These are phyloP conservation scores for Saguinus midas DNA, from an alignment of 2,113 vertebrate species.

Conservation along the genomic window DNA sequence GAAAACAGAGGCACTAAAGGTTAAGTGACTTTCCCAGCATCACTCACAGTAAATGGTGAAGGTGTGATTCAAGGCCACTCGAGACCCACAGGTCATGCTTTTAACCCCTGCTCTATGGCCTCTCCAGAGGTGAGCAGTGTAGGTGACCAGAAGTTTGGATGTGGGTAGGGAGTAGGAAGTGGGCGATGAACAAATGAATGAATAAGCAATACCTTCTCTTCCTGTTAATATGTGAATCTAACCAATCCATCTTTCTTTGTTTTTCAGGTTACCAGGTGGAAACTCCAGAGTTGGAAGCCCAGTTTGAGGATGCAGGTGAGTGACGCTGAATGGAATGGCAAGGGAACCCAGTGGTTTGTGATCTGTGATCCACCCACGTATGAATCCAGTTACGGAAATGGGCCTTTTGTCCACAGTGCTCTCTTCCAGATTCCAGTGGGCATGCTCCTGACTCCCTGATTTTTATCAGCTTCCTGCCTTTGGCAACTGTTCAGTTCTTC, in stretches of 20 bases:
- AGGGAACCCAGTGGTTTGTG: rapidly evolving
- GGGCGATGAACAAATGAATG: background rate
- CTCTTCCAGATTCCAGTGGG: background rate
- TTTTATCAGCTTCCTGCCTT: background rate
- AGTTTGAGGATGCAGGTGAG: background rate
- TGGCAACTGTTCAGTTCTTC: background rate
- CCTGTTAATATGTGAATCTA: background rate
- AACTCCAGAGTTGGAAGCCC: background rate
- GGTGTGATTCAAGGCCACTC: too few species aligned
- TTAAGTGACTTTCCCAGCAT: background rate
- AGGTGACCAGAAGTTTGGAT: background rate
- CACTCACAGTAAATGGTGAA: background rate
- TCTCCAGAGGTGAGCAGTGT: too few species aligned
- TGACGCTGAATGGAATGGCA: background rate
- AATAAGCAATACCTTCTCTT: background rate
- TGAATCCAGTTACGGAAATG: background rate
- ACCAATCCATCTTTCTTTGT: background rate
- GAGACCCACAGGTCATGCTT: too few species aligned
- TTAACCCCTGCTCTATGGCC: too few species aligned
- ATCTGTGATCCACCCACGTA: background rate
- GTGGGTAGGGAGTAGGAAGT: too few species aligned
- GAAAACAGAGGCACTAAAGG: background rate
- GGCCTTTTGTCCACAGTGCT: background rate
- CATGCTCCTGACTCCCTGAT: background rate
- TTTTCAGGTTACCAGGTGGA: background rate